Evolutionary conservation across 2,113 vertebrate genomes (phyloP).

Genomic region (Phasianus colchicus): DNA sequence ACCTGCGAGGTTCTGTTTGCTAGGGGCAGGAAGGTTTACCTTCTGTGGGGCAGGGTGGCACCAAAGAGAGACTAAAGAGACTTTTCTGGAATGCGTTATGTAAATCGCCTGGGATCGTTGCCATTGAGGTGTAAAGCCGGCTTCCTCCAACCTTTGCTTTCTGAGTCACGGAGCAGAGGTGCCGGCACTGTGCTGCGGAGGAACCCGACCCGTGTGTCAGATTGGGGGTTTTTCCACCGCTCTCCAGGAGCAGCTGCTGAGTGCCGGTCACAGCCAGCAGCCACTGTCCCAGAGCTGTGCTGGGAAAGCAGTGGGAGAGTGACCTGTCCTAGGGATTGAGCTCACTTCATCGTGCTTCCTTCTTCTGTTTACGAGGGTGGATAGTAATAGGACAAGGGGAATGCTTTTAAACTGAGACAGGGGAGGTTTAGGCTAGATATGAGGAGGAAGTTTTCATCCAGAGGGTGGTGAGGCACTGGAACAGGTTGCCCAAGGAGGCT

Average conservation of each 20-base stretch:
- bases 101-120: constrained; percentile 78
- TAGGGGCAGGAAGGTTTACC: not conserved
- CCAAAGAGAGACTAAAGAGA: constrained; percentile 12
- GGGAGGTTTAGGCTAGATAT: no score
- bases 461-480: no score
- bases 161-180: constrained; percentile 65
- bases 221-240: constrained; percentile 6
- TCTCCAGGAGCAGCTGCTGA: fast-evolving
- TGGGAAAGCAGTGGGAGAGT: not conserved
- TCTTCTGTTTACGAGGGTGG: no score
- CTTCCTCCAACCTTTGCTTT: constrained; percentile 63
- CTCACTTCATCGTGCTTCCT: not conserved
- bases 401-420: no score
- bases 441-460: no score
- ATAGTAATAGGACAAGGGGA: no score
- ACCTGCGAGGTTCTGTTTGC: not conserved
- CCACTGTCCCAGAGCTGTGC: not conserved
- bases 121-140: constrained; percentile 69
- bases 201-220: not conserved
- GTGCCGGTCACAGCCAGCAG: no score
- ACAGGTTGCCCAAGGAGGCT: no score
- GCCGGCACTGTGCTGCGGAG: not conserved
- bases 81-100: constrained; percentile 76
- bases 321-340: not conserved
- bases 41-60: constrained; percentile 20